phyloP scores from a whole-genome alignment of 2,113 vertebrate species.

The Nyctereutes procyonoides region DNA sequence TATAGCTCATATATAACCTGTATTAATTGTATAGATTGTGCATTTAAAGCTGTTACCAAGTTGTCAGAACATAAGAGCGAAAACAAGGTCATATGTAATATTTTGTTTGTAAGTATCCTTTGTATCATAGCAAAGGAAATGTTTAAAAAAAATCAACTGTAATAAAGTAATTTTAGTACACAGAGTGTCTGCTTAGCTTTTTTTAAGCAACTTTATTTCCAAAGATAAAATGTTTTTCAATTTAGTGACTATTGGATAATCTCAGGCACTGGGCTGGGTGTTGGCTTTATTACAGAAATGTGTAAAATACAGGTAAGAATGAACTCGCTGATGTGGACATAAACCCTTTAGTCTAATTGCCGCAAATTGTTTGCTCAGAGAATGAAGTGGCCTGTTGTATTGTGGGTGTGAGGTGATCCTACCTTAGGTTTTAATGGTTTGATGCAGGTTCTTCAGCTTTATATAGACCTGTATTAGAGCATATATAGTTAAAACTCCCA shows the following conservation, averaged over 20 bases:
- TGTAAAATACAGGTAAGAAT: neutral
- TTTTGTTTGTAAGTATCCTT: constrained; percentile 99
- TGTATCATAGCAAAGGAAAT: constrained; percentile 97
- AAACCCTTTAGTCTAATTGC: neutral
- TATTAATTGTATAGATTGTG: constrained; percentile 99
- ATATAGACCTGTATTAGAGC: neutral
- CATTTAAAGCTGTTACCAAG: constrained; percentile 96
- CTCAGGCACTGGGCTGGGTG: neutral
- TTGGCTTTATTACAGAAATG: neutral
- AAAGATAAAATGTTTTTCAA: constrained; percentile 19
- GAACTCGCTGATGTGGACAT: neutral
- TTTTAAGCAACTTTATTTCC: constrained; percentile 56
- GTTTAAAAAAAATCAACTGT: constrained; percentile 98
- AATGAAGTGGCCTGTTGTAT: neutral
- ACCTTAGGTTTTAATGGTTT: neutral
- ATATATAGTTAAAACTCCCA: neutral
- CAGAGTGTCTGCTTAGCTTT: constrained; percentile 81
- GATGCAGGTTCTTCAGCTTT: neutral
- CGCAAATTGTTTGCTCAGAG: neutral
- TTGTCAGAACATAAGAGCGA: constrained; percentile 94
- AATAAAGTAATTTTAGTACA: constrained; percentile 99
- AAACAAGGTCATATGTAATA: constrained; percentile 97
- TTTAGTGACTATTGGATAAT: neutral
- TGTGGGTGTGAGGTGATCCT: neutral
- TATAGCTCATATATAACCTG: constrained; percentile 98